Base-by-base conservation (phyloP, 2,113 vertebrate species). In the Aspidoscelis tigris region DNA sequence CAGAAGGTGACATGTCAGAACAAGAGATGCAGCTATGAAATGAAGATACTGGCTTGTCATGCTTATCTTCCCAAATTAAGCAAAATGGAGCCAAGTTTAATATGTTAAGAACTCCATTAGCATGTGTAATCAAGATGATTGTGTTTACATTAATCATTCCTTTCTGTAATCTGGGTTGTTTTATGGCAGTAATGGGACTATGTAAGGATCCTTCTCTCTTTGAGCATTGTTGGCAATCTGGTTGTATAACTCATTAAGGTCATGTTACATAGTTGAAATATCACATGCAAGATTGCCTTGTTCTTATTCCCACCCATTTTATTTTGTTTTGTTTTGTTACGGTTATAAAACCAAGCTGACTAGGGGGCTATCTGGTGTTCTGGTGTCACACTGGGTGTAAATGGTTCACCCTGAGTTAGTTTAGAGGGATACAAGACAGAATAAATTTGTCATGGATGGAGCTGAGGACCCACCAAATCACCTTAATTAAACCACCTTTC, bases 1-100 rank as follows among this genome's bases (percentile, higher is more conserved):
- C 88, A 90, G 84, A 88, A 50, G 87, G 86, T 89, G 76, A 66
- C 86, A 82, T 55, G 43, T 89, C 76, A 78, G 4, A 74, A 78
- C 80, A 83, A 74, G 86, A 74, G 76, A 83, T 84, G 70, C 53
- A 85, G 76, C 84, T 55, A 81, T 80, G 5, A 50, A 77, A 79
- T 20, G n/a, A 43, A 73, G 82, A 69, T 14, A 69, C n/a, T 1
- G 14, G 26, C 2, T 69, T 69, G n/a, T 69, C 33, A 33, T 33
- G 14, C 20, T 14, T 5, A 69, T 69, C 33, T 69, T 5, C 68
- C 68, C 68, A 26, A 69, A 69, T 69, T 69, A 69, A 18, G 33
- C 33, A 33, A 33, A 14, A 69, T 69, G 68, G 33, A 33, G 33
- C 14, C 4, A 33, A 69, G n/a, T 33, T 65, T 65, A 33, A 69